phyloP scores from a whole-genome alignment of 2,113 vertebrate genomes.

The Labrus mixtus region DNA sequence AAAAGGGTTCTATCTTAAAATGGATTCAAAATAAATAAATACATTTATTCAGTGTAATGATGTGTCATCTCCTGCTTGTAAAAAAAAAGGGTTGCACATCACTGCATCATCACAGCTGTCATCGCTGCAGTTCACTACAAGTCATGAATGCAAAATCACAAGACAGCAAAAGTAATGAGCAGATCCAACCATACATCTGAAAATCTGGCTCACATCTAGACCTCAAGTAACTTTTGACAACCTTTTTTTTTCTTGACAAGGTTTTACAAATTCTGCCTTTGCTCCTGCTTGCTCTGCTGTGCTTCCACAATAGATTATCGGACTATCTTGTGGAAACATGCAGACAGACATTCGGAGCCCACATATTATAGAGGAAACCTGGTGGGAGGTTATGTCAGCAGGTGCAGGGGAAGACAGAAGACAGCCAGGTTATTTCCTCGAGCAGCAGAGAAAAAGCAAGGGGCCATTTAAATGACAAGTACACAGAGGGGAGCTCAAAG shows the following conservation, averaged over 20 bases:
- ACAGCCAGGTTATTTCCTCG: constrained; percentile 63
- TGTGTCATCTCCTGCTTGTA: constrained; percentile 21
- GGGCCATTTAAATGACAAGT: constrained; percentile 46
- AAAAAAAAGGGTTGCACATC: constrained; percentile 21
- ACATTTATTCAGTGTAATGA: constrained; percentile 20
- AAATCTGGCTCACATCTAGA: not conserved
- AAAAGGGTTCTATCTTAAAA: constrained; percentile 29
- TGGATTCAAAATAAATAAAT: constrained; percentile 20
- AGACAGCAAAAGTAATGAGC: constrained; percentile 1
- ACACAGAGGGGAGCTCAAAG: constrained; percentile 2
- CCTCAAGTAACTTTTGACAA: constrained; percentile 30
- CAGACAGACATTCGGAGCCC: constrained; percentile 18
- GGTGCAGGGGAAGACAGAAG: constrained; percentile 45
- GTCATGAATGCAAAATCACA: not conserved
- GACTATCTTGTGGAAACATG: constrained; percentile 39
- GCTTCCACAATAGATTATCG: constrained; percentile 25
- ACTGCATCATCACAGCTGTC: constrained; percentile 30
- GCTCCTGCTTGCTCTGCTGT: constrained; percentile 6
- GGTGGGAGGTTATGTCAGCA: constrained; percentile 56
- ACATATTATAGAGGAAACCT: constrained; percentile 34
- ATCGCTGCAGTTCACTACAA: constrained; percentile 5
- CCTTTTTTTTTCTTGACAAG: too few relatives aligned
- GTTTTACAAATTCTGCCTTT: not conserved
- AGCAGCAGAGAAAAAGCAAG: constrained; percentile 45
- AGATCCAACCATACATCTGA: not conserved